Evolutionary conservation across 1,140 invertebrate genomes (phyloP).

Genomic region (Drosophila navojoa): DNA sequence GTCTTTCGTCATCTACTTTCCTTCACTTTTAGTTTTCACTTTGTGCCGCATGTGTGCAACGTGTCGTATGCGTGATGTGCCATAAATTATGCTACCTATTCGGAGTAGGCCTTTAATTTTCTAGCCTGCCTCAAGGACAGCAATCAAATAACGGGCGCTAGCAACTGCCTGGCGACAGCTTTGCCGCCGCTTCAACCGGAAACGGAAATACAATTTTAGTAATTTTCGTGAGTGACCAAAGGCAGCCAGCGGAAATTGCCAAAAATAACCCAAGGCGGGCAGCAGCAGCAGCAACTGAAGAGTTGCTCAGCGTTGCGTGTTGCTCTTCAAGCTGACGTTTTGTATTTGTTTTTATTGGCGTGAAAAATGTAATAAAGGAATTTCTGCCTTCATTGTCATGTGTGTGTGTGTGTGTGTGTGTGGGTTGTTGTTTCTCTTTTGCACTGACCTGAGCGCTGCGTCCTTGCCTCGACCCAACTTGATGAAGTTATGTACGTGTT

Average conservation of each 20-base stretch:
- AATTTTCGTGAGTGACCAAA: slow-evolving; percentile 75
- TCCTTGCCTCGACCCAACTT: slow-evolving; percentile 37
- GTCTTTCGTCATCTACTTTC: too few relatives aligned
- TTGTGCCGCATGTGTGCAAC: slow-evolving; percentile 39
- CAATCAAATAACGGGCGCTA: slow-evolving; percentile 52
- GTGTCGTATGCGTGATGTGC: slow-evolving; percentile 61
- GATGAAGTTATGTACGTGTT: slow-evolving; percentile 66
- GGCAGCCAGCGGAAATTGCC: slow-evolving; percentile 61
- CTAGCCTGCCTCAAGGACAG: too few relatives aligned
- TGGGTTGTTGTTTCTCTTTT: slow-evolving; percentile 3
- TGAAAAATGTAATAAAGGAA: slow-evolving; percentile 78
- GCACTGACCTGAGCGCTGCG: slow-evolving; percentile 19
- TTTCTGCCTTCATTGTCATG: slow-evolving; percentile 24
- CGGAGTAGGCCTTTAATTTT: neutral
- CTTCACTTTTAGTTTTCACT: slow-evolving; percentile 7
- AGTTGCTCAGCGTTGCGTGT: slow-evolving; percentile 52
- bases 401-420: slow-evolving; percentile 12
- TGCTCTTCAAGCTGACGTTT: slow-evolving; percentile 37
- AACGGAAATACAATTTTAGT: slow-evolving; percentile 79
- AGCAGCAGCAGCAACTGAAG: slow-evolving; percentile 28
- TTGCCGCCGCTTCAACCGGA: slow-evolving; percentile 61
- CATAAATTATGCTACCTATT: slow-evolving; percentile 61
- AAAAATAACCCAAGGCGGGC: slow-evolving; percentile 35
- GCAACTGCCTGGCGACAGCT: slow-evolving; percentile 29
- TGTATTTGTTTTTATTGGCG: slow-evolving; percentile 79